Conservation (phyloP, 1,140 invertebrate genomes). For the Mya arenaria region DNA sequence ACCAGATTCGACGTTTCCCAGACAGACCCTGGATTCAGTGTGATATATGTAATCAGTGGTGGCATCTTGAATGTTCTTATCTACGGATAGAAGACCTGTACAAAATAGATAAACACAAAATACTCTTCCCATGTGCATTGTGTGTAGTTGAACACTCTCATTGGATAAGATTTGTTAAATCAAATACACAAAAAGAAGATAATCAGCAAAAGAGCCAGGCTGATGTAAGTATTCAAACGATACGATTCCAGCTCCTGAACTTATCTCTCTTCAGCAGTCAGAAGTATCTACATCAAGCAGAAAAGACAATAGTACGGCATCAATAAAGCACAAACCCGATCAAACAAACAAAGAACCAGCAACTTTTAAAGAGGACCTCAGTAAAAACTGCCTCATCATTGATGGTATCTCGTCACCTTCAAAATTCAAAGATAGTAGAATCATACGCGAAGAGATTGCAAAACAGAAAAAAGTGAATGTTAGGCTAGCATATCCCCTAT, state of each 20-base stretch:
- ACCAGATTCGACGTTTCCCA: neutral
- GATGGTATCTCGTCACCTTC: no score
- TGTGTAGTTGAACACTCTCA: neutral
- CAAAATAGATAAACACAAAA: neutral
- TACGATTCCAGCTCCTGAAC: neutral
- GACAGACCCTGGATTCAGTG: neutral
- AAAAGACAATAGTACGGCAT: neutral
- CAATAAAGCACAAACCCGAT: neutral
- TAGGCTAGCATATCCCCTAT: neutral
- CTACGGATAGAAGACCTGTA: neutral
- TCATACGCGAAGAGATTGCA: neutral
- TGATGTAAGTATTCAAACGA: neutral
- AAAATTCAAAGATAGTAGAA: neutral
- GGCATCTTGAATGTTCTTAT: neutral
- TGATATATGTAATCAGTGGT: neutral
- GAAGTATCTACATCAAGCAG: neutral
- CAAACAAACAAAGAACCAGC: no score
- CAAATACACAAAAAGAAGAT: neutral
- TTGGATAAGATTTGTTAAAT: neutral
- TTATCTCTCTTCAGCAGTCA: neutral
- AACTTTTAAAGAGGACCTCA: no score
- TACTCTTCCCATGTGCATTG: neutral
- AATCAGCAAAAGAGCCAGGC: no score
- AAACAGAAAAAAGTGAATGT: neutral
- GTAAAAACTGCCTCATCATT: no score